These are phyloP conservation scores for Drosophila erecta DNA, from an alignment of 1,140 invertebrate genomes.

Conservation along the genomic window DNA sequence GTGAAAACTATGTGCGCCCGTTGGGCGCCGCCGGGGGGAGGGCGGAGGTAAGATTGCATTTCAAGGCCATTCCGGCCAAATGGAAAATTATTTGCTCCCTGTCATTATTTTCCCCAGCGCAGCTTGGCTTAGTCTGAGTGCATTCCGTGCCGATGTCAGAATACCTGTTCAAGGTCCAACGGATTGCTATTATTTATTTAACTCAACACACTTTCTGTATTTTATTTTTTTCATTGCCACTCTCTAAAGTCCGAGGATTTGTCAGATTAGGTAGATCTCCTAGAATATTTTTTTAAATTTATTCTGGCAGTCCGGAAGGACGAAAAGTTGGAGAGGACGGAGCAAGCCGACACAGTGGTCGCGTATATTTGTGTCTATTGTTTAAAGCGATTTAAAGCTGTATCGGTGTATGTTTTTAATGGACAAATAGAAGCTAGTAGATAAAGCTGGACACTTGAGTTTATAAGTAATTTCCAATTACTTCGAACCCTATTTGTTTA, in stretches of 20 bases:
- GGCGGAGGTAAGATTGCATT: slow-evolving; percentile 25
- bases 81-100: slow-evolving; percentile 71
- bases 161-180: slow-evolving; percentile 21
- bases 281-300: neutral
- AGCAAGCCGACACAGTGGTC: no score
- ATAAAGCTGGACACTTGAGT: no score
- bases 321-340: neutral
- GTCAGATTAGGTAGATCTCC: neutral
- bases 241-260: neutral
- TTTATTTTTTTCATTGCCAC: slow-evolving; percentile 7
- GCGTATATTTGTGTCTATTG: no score
- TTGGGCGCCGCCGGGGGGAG: neutral
- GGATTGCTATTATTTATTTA: slow-evolving; percentile 39
- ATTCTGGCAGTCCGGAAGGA: no score
- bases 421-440: no score
- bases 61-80: slow-evolving; percentile 64
- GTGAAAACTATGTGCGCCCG: slow-evolving; percentile 38
- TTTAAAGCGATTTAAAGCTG: no score
- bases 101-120: slow-evolving; percentile 56
- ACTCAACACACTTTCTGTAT: slow-evolving; percentile 10
- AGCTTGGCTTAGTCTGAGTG: slow-evolving; percentile 36
- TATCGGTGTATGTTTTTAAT: neutral
- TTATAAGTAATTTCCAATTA: no score
- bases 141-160: slow-evolving; percentile 30
- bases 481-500: no score